Evolutionary conservation across 2,888 invertebrate species (phyloP), one percentile per base, ranked within the genome.

Genomic region (Xestobium rufovillosum): DNA sequence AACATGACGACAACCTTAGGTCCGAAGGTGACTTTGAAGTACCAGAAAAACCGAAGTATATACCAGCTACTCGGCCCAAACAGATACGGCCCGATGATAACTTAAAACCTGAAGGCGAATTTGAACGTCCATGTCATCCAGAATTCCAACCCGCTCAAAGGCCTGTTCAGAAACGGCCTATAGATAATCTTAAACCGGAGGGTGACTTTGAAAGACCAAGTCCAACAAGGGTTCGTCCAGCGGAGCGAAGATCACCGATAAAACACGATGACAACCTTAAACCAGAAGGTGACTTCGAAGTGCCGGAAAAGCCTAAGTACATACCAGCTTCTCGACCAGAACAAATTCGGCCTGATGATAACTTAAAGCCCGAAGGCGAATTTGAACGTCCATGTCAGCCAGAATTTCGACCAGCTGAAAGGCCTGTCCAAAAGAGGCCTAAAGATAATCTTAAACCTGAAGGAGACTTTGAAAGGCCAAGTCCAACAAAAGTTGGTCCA

Each of bases 151-250:
- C 65, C 32, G 70, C 56, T 47, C 70, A 57, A 59, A 60, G 63
- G 26, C 68, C 69, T 1, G 51, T 51, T 19, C 67, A 60, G 37
- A 62, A 58, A 8, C 58, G 56, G 30, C 71, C 70, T 2, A 65
- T 67, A 44, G 80, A 83, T 53, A 83, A 83, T 57, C 61, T 83
- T 1, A 70, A 68, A 48, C 75, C 77, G 2, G 78, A 71, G 51
- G 71, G 70, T 4, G 71, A 79, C 14, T 80, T 80, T 55, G 74
- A 74, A 45, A 55, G 69, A 34, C 60, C 63, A 1, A 56, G 57
- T 4, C 57, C 60, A 34, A 56, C 58, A 6, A 50, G 44, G 45
- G 10, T 30, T 3, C 54, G 61, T 2, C 68, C 63, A 3, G 57
- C 49, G 30, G 70, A 72, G 47, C 60, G 68, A 47, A 47, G 68